Conservation (phyloP, 2,888 invertebrate species). For the Pyrochroa serraticornis region DNA sequence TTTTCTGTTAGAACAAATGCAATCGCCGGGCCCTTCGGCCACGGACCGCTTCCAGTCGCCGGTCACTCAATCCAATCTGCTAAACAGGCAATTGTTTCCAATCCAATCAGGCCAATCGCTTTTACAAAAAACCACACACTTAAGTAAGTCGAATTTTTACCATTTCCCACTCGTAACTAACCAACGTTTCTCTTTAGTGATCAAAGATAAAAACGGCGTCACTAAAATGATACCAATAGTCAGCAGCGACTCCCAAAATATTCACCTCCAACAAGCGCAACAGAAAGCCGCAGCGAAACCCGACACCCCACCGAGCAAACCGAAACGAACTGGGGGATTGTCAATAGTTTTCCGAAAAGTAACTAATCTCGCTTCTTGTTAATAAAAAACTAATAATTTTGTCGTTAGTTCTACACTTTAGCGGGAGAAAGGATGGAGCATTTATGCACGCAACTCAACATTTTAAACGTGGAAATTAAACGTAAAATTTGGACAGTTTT, state of each 20-base stretch:
- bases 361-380: constrained; percentile 31
- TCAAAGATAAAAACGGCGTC: constrained; percentile 50
- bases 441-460: constrained; percentile 77
- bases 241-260: constrained; percentile 35
- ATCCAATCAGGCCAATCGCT: constrained; percentile 59
- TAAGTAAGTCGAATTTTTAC: constrained; percentile 34
- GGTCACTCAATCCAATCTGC: constrained; percentile 54
- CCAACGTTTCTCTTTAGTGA: constrained; percentile 40
- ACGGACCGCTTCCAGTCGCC: constrained; percentile 73
- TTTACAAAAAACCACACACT: constrained; percentile 39
- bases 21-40: constrained; percentile 65
- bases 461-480: constrained; percentile 73
- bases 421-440: constrained; percentile 92
- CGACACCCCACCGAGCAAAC: constrained; percentile 42
- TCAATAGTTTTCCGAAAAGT: constrained; percentile 90
- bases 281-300: constrained; percentile 40
- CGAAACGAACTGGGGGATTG: constrained; percentile 68
- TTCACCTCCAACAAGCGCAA: constrained; percentile 26
- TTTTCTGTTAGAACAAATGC: constrained; percentile 43
- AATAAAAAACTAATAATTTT: constrained; percentile 2
- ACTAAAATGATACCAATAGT: constrained; percentile 49
- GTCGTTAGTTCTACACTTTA: constrained; percentile 85
- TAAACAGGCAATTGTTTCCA: constrained; percentile 50
- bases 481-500: constrained; percentile 97
- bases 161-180: too few species aligned